Base-by-base conservation (phyloP, 2,888 invertebrate genomes). In the Plebejus argus region DNA sequence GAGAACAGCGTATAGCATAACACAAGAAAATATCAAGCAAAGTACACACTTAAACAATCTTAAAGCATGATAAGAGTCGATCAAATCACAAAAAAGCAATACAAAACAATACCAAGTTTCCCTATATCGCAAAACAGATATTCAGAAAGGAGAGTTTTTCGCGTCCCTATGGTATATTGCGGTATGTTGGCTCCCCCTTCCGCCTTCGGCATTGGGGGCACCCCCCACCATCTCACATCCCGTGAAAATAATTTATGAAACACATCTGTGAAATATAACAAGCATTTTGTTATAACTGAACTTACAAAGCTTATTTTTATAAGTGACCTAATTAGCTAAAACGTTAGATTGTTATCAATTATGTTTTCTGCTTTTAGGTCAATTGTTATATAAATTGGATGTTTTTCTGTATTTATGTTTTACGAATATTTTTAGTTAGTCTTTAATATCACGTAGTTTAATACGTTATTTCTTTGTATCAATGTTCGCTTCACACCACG, bases 281-380 rank as follows among this genome's bases (percentile, higher is more conserved):
- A 66, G 28, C 15, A 66, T 66, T 66, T 61, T 33, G 18, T 66
- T 66, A 33, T 66, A 33, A 66, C 66, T 28, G 28, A 33, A 66
- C 33, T 28, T 66, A 33, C 15, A 28, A 33, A 66, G 28, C 66
- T 23, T 61, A 61, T 66, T 66, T 66, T 28, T 33, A 12, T 66
- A 66, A 66, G 28, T 33, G 15, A 18, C 66, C 15, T 66, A 28
- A 28, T 66, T 66, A 33, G 18, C 66, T 66, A 18, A 66, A 33
- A 66, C 33, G 66, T 66, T 28, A 61, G 61, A 61, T 61, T 12
- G 23, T 61, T 10, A 66, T 66, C 28, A 66, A 33, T 66, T 66
- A 66, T 66, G 66, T 23, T 66, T 66, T 66, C 15, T 28, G 28
- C 20, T 33, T 66, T 66, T 66, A 66, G 66, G 28, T 66, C 28